A percentile compares a stretch with the other conserved stretches of the same genome.
Conservation (phyloP, 2,888 invertebrate genomes). For the Drosophila hamatofila region DNA sequence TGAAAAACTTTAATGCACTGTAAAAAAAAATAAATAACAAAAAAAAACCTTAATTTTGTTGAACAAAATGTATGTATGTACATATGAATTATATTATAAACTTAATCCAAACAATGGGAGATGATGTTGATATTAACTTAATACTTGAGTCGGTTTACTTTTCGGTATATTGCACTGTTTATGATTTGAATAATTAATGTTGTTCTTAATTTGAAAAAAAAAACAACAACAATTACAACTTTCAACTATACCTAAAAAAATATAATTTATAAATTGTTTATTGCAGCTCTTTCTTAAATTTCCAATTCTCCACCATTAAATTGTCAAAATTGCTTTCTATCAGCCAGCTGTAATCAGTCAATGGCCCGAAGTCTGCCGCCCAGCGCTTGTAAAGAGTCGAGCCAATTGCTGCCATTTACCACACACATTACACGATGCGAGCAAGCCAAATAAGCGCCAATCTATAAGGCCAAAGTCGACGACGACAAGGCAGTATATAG, state of each 20-base stretch:
- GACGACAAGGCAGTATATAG: constrained; percentile 36
- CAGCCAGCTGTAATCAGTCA: constrained; percentile 30
- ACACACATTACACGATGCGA: constrained; percentile 68
- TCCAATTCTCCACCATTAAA: background rate
- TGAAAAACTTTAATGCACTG: too few species aligned
- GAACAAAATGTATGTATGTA: too few species aligned
- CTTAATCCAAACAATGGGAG: too few species aligned
- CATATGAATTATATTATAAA: too few species aligned
- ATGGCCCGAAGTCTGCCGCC: constrained; percentile 30
- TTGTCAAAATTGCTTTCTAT: constrained; percentile 11
- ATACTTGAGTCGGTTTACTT: too few species aligned
- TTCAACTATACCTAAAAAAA: too few species aligned
- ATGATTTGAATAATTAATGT: too few species aligned
- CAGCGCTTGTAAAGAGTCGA: constrained; percentile 9
- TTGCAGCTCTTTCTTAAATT: background rate
- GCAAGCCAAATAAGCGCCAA: constrained; percentile 66
- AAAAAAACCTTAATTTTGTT: too few species aligned
- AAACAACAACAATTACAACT: background rate
- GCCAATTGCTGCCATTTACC: constrained; percentile 67
- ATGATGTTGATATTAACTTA: too few species aligned
- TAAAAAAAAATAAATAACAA: too few species aligned
- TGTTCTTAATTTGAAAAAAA: too few species aligned
- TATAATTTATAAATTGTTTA: background rate
- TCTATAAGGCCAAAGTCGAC: constrained; percentile 47
- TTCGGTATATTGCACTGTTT: too few species aligned